Evolutionary conservation across 2,888 invertebrate species (phyloP).

Genomic region (Alviniconcha strummeri): DNA sequence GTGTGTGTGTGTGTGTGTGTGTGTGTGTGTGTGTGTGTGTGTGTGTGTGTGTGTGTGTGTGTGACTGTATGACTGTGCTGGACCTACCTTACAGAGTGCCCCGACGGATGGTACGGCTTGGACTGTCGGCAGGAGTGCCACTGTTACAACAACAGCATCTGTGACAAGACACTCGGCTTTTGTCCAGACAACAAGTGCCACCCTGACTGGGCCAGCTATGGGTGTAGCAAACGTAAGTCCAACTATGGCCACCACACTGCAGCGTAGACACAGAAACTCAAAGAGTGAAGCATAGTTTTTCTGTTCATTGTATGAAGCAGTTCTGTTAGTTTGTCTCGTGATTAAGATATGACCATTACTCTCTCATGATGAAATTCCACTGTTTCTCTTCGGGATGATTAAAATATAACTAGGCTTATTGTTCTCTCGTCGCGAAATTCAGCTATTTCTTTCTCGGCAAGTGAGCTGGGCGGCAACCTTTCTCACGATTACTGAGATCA

Average conservation of each 20-base stretch:
- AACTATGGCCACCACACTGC: neutral
- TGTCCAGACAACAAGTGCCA: constrained; percentile 62
- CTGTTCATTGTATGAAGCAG: too few species aligned
- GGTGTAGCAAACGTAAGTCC: constrained; percentile 66
- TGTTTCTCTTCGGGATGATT: too few species aligned
- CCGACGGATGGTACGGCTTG: constrained; percentile 56
- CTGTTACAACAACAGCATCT: constrained; percentile 60
- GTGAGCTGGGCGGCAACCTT: too few species aligned
- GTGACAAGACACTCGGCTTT: constrained; percentile 62
- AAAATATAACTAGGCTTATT: too few species aligned
- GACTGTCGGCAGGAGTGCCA: constrained; percentile 65
- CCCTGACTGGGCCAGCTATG: constrained; percentile 63
- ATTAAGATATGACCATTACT: too few species aligned
- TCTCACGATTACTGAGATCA: too few species aligned
- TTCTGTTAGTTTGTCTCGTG: too few species aligned
- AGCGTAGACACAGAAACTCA: too few species aligned
- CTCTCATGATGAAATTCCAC: too few species aligned
- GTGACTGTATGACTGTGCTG: neutral
- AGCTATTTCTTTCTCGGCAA: too few species aligned
- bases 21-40: constrained; percentile 1
- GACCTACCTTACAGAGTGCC: constrained; percentile 55
- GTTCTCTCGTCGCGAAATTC: too few species aligned
- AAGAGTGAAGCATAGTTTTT: too few species aligned
- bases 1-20: neutral
- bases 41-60: neutral